A percentile compares a stretch with the other conserved stretches of the same genome.
phyloP scores from a whole-genome alignment of 2,888 invertebrate genomes.

The Lordiphosa fenestrarum region DNA sequence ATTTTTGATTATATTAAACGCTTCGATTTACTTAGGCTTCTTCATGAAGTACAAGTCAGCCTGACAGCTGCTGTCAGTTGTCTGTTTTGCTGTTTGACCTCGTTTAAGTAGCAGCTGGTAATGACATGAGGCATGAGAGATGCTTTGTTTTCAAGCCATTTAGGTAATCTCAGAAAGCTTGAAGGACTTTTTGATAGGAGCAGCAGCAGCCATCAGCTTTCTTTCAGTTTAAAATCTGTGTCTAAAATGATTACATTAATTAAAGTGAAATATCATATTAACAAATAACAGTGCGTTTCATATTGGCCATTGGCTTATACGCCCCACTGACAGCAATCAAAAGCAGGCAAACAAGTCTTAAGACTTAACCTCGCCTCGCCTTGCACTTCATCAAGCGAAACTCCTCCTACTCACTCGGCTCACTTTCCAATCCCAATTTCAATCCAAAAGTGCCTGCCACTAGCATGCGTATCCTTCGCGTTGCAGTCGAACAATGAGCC shows the following conservation, averaged over 20 bases:
- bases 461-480: constrained; percentile 55
- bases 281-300: constrained; percentile 21
- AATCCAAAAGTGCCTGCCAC: constrained; percentile 49
- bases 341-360: constrained; percentile 32
- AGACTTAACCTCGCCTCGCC: constrained; percentile 11
- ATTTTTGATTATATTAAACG: constrained; percentile 67
- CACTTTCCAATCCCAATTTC: constrained; percentile 22
- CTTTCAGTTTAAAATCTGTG: background rate
- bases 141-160: too few species aligned
- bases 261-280: constrained; percentile 20
- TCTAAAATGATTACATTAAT: constrained; percentile 23
- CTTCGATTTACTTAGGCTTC: constrained; percentile 73
- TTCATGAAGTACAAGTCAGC: constrained; percentile 1
- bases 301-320: constrained; percentile 3
- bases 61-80: constrained; percentile 40
- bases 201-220: background rate
- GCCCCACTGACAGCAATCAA: constrained; percentile 36
- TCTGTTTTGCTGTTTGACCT: constrained; percentile 30
- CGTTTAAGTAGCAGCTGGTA: constrained; percentile 22
- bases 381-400: constrained; percentile 29
- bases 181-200: too few species aligned
- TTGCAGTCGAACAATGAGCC: constrained; percentile 57
- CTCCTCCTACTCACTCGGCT: background rate
- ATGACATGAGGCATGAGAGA: constrained; percentile 19
- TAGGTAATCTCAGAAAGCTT: too few species aligned